These are phyloP conservation scores for Arrhamphus sclerolepis DNA, from an alignment of 2,797 vertebrate genomes.

Conservation along the genomic window DNA sequence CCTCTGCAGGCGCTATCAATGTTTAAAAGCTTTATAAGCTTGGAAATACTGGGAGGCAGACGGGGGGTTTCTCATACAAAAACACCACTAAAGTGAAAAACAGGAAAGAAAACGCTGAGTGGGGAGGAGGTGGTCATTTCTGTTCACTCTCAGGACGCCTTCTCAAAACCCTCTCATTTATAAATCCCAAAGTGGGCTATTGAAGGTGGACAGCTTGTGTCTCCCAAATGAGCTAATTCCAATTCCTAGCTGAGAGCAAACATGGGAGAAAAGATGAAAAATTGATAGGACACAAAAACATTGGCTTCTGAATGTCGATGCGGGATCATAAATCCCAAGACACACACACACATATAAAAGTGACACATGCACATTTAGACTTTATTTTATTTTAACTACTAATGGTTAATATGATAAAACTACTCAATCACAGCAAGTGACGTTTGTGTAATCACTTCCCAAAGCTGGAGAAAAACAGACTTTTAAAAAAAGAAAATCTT, in stretches of 20 bases:
- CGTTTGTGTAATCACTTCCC: slow-evolving; percentile 58
- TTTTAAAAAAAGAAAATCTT: slow-evolving; percentile 14
- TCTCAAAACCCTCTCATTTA: slow-evolving; percentile 24
- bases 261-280: slow-evolving; percentile 49
- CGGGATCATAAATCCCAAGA: slow-evolving; percentile 42
- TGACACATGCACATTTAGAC: slow-evolving; percentile 35
- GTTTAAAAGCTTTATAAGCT: slow-evolving; percentile 72
- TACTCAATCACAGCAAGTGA: slow-evolving; percentile 37
- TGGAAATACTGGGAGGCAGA: slow-evolving; percentile 38
- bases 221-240: slow-evolving; percentile 45
- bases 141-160: slow-evolving; percentile 22
- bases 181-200: slow-evolving; percentile 53
- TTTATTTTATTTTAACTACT: slow-evolving; percentile 46
- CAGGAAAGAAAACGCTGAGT: slow-evolving; percentile 13
- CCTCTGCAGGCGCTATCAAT: slow-evolving; percentile 63
- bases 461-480: slow-evolving; percentile 23
- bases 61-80: slow-evolving; percentile 35
- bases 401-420: slow-evolving; percentile 52
- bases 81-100: slow-evolving; percentile 32
- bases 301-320: slow-evolving; percentile 59
- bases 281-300: slow-evolving; percentile 55
- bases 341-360: slow-evolving; percentile 31
- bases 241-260: slow-evolving; percentile 40
- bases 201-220: slow-evolving; percentile 56
- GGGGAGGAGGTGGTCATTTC: slow-evolving; percentile 34